Evolutionary conservation across 1,140 invertebrate species (phyloP).

Genomic region (Acyrthosiphon pisum): DNA sequence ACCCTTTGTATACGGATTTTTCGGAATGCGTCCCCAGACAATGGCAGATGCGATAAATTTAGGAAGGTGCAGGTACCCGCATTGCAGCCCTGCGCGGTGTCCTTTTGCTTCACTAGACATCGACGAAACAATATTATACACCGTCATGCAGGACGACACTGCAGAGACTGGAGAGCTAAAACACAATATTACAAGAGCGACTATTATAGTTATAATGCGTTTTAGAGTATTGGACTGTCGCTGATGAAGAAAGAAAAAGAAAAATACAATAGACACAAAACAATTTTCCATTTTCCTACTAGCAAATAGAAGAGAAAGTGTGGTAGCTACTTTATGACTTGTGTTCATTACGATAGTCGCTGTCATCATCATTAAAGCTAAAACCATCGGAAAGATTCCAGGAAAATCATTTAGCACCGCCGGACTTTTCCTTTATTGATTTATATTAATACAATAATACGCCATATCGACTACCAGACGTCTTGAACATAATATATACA

Average conservation of each 20-base stretch:
- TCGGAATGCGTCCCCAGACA: neutral
- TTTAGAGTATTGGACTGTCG: neutral
- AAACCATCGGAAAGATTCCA: neutral
- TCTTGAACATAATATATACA: neutral
- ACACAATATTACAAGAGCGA: neutral
- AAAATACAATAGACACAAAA: neutral
- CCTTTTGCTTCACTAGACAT: neutral
- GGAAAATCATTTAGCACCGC: neutral
- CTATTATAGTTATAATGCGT: neutral
- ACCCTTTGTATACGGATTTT: slow-evolving; percentile 14
- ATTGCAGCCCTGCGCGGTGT: neutral
- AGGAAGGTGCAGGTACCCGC: neutral
- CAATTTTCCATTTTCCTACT: neutral
- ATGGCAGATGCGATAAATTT: neutral
- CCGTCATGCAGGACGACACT: neutral
- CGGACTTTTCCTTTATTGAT: neutral
- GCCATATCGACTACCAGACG: neutral
- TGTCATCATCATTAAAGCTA: neutral
- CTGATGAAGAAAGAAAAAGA: neutral
- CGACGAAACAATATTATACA: neutral
- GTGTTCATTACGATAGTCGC: too few relatives aligned
- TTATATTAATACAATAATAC: neutral
- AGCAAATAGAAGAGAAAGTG: slow-evolving; percentile 12
- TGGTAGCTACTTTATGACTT: neutral
- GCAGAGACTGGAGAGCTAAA: neutral